Evolutionary conservation across 1,140 invertebrate genomes (phyloP), one percentile per base, ranked within the genome.

Genomic region (Drosophila ambigua): DNA sequence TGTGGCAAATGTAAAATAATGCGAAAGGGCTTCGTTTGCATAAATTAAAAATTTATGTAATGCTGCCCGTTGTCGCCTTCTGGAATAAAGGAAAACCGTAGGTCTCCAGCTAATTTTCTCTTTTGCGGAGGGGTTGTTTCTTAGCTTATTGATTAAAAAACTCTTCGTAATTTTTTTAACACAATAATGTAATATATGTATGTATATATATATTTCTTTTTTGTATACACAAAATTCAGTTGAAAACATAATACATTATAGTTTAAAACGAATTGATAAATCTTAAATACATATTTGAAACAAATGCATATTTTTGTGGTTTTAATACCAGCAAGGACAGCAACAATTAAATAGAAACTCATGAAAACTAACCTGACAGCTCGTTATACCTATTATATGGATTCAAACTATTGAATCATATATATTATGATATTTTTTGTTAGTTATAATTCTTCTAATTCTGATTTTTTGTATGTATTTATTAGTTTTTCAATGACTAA

Each of bases 11-110:
- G 83, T 88, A 88, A 88, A 88, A 90, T 90, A 90, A 90, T 90
- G 85, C 87, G 85, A 90, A 90, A 90, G 81, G 87, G 85, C 85
- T 90, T 90, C 87, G 87, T 82, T 85, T 90, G 87, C 85, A 90
- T 90, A 90, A 85, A 90, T 90, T 90, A 90, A 85, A 85, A 90
- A 90, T 90, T 76, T 90, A 89, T 88, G 77, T 88, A 88, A 88
- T 77, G 83, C 72, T 53, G 81, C 78, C 77, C 62, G 66, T 61
- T 84, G 72, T 79, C 73, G 69, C 77, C 43, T 64, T 57, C 51
- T 6, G 13, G 39, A 41, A 54, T 43, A 51, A 50, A 44, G 15
- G 57, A 31, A 26, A 72, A 73, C 39, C 51, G 23, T 41, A 5
- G 8, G 49, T 24, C 50, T 15, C 5, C 48, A 16, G 79, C 69